Evolutionary conservation across 2,113 vertebrate genomes (phyloP), one percentile per base, ranked within the genome.

Genomic region (Chaetodon auriga): DNA sequence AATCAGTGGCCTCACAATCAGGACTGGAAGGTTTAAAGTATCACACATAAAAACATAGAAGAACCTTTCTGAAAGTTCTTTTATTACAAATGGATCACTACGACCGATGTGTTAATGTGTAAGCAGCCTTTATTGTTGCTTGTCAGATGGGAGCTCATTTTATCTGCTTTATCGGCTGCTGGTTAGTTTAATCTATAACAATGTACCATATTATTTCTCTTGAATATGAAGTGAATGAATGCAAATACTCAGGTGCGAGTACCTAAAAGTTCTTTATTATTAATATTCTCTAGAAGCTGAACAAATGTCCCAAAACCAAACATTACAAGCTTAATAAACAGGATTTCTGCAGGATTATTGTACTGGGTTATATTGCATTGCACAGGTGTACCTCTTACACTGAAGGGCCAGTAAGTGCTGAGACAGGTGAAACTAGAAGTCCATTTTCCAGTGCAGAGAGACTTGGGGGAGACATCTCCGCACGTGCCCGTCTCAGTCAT

Each of bases 401-500:
- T 74, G 25, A 3, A 9, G 12, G n/a, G 23, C 78, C 63, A 8
- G 6, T 68, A 58, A 65, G 21, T 25, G 58, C 41, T 66, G 63
- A 68, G 15, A 49, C 13, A 5, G 55, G 73, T 46, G 38, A 54
- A 70, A 78, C 53, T 74, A 41, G 65, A 81, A 64, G 77, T 71
- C 72, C 70, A 49, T 14, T 69, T 60, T 46, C 57, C 45, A 48
- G 30, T 38, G 38, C 53, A 80, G 68, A 51, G 18, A 45, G 54
- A 53, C 55, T 16, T 23, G 7, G 15, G 38, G 38, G 16, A 41
- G 63, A 68, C 38, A 43, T 15, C 38, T 2, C 15, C 64, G 23
- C 76, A 35, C 25, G 55, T 57, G 76, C 57, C 64, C 10, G 41
- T 66, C 72, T 86, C 79, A 88, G 46, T 83, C 84, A 86, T 88